Percentiles rank a stretch among this genome's conserved stretches.
Conservation (phyloP, 2,888 invertebrate genomes). For the Corbicula japonica region DNA sequence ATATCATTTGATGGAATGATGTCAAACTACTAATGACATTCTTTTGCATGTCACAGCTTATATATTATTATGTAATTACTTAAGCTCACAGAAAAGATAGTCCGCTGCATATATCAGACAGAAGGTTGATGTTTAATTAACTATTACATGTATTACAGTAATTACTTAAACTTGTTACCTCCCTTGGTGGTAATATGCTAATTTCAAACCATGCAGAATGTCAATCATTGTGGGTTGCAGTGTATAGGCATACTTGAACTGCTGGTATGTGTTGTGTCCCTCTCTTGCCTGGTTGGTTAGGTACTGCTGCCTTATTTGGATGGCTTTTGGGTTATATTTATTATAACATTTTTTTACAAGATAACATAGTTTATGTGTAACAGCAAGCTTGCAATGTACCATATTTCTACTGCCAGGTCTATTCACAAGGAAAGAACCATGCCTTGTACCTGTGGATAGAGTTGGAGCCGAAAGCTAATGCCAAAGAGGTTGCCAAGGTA, state of each 20-base stretch:
- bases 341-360: not conserved
- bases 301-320: not conserved
- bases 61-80: no score
- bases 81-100: no score
- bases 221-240: no score
- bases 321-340: not conserved
- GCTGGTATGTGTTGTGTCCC: not conserved
- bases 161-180: no score
- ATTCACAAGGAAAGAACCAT: conserved; percentile 84
- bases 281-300: not conserved
- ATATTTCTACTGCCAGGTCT: conserved; percentile 81
- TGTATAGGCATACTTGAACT: not conserved
- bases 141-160: no score
- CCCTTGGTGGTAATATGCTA: no score
- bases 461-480: conserved; percentile 81
- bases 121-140: no score
- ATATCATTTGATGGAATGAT: no score
- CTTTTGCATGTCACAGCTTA: no score
- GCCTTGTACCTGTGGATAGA: conserved; percentile 86
- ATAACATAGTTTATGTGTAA: not conserved
- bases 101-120: no score
- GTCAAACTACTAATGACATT: no score
- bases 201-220: no score
- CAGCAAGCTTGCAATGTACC: not conserved
- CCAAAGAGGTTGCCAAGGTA: conserved; percentile 81